These are phyloP conservation scores for Amphilophus citrinellus DNA, from an alignment of 2,113 vertebrate genomes.

Conservation along the genomic window DNA sequence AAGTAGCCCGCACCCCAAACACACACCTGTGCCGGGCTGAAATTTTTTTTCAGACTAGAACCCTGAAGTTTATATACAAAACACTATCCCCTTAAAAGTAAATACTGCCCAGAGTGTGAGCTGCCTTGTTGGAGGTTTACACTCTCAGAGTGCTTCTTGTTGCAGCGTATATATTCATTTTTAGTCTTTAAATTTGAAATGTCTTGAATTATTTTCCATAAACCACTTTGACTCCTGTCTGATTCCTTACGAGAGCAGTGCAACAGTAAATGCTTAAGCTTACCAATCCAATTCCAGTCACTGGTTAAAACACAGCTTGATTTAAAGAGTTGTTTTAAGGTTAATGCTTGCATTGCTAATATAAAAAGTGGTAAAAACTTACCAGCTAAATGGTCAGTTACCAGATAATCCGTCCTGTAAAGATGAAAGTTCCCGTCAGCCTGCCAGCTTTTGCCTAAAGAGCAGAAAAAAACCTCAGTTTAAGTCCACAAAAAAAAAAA, in stretches of 20 bases:
- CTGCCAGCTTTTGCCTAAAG: constrained; percentile 97
- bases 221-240: background rate
- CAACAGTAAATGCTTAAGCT: background rate
- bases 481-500: background rate
- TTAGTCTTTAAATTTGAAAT: background rate
- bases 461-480: constrained; percentile 8
- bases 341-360: background rate
- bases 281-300: no score
- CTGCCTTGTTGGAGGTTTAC: no score
- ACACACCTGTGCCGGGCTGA: no score
- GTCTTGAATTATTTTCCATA: background rate
- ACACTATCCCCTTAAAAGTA: no score
- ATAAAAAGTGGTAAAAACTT: constrained; percentile 74
- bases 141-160: no score
- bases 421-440: constrained; percentile 90
- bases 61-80: no score
- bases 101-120: no score
- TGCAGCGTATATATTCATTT: background rate
- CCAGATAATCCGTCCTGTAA: constrained; percentile 99
- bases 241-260: background rate
- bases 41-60: no score
- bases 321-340: no score
- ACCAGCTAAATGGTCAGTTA: constrained; percentile 99
- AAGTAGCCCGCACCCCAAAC: no score
- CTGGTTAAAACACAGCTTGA: no score